Evolutionary conservation across 2,797 vertebrate species (phyloP).

Genomic region (Sebastes matsubarae): DNA sequence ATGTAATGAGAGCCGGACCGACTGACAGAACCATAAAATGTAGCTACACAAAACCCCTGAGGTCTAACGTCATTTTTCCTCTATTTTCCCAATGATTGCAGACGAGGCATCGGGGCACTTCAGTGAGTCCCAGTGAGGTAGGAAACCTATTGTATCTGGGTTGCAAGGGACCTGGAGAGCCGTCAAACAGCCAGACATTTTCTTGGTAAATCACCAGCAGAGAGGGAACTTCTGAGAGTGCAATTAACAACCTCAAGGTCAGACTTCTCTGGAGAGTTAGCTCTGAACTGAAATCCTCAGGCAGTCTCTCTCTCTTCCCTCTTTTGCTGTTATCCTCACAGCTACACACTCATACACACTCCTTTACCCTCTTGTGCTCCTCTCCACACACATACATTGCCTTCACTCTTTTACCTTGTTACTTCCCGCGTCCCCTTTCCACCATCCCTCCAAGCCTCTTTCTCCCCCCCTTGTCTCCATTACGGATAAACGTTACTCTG

Average conservation of each 20-base stretch:
- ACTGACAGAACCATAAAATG: slow-evolving; percentile 60
- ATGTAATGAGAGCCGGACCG: slow-evolving; percentile 45
- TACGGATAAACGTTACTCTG: slow-evolving; percentile 57
- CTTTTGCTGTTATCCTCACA: slow-evolving; percentile 29
- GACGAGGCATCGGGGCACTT: slow-evolving; percentile 32
- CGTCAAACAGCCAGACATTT: slow-evolving; percentile 62
- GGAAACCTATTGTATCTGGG: slow-evolving; percentile 61
- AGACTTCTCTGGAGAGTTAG: slow-evolving; percentile 59
- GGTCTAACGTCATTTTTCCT: slow-evolving; percentile 52
- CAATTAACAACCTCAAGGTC: slow-evolving; percentile 78
- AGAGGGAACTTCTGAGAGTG: slow-evolving; percentile 65
- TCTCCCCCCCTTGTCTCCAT: slow-evolving; percentile 33
- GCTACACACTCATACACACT: slow-evolving; percentile 4
- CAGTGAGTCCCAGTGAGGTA: slow-evolving; percentile 43
- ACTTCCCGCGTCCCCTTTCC: background rate
- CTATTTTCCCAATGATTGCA: slow-evolving; percentile 53
- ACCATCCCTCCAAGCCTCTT: background rate
- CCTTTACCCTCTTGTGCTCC: slow-evolving; percentile 10
- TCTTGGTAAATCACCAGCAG: slow-evolving; percentile 68
- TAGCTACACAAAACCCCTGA: slow-evolving; percentile 46
- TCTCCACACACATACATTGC: slow-evolving; percentile 1
- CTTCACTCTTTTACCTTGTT: slow-evolving; percentile 20
- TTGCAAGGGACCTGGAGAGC: slow-evolving; percentile 63
- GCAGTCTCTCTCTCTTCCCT: slow-evolving; percentile 28
- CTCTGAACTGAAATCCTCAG: slow-evolving; percentile 38